A percentile compares a stretch with the other conserved stretches of the same genome.
These are phyloP conservation scores for Euproctis similis DNA, from an alignment of 2,888 invertebrate genomes.

Conservation along the genomic window DNA sequence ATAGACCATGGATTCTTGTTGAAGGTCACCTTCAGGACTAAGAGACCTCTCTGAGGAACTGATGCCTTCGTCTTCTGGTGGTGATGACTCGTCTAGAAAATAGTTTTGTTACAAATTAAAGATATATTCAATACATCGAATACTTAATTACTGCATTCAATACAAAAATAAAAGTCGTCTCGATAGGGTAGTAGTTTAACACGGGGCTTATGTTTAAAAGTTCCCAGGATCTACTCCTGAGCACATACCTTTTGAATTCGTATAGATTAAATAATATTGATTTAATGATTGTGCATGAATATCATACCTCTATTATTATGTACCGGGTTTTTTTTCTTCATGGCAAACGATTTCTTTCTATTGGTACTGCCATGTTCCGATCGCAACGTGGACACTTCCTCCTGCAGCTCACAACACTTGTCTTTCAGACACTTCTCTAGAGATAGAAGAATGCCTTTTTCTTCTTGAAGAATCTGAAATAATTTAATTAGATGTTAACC, in stretches of 20 bases:
- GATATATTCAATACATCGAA: no score
- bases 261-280: background rate
- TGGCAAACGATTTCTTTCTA: constrained; percentile 63
- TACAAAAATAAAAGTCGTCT: no score
- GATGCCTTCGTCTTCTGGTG: constrained; percentile 91
- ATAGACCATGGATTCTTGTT: constrained; percentile 77
- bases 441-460: constrained; percentile 83
- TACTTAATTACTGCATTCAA: no score
- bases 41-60: constrained; percentile 89
- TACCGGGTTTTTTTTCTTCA: constrained; percentile 64
- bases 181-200: no score
- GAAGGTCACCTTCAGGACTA: constrained; percentile 81
- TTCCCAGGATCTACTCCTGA: no score
- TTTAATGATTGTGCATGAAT: no score
- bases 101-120: no score
- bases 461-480: constrained; percentile 83
- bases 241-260: background rate
- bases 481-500: no score
- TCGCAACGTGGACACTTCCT: constrained; percentile 79
- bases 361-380: constrained; percentile 70
- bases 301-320: constrained; percentile 62
- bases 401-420: constrained; percentile 83
- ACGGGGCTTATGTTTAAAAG: no score
- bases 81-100: constrained; percentile 80
- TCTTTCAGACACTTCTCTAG: constrained; percentile 85